Evolutionary conservation across 2,797 vertebrate genomes (phyloP).

Genomic region (Graptemys geographica): DNA sequence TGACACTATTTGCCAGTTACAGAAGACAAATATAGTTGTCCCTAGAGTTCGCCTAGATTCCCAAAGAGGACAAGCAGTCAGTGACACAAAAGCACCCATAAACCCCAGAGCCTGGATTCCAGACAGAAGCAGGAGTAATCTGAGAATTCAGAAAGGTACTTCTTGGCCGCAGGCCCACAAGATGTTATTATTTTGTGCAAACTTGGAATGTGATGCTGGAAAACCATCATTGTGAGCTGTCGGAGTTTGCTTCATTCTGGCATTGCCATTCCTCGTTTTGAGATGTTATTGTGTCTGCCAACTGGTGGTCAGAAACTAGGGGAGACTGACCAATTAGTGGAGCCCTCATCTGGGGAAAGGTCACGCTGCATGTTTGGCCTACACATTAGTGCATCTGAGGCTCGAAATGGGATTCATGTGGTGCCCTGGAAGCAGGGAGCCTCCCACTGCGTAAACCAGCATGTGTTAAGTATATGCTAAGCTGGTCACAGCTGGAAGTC

Average conservation of each 20-base stretch:
- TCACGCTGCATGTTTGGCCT: conserved; percentile 1
- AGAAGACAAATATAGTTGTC: background rate
- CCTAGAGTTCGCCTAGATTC: background rate
- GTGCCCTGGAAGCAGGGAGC: conserved; percentile 60
- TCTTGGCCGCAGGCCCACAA: background rate
- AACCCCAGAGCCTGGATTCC: background rate
- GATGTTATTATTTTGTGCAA: background rate
- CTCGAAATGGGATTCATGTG: background rate
- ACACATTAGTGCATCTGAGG: background rate
- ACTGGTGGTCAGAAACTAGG: background rate
- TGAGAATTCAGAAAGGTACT: background rate
- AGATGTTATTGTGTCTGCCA: background rate
- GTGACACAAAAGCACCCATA: background rate
- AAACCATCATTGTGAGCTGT: background rate
- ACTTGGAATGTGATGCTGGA: background rate
- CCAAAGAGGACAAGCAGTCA: background rate
- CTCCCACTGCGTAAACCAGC: conserved; percentile 24
- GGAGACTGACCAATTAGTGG: conserved; percentile 18
- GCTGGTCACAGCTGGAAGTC: conserved; percentile 60
- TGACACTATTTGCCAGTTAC: background rate
- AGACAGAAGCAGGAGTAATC: background rate
- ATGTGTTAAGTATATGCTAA: conserved; percentile 47
- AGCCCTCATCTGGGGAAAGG: background rate
- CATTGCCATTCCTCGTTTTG: background rate
- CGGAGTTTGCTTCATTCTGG: background rate